Evolutionary conservation across 2,113 vertebrate genomes (phyloP).

Genomic region (Pholis gunnellus): DNA sequence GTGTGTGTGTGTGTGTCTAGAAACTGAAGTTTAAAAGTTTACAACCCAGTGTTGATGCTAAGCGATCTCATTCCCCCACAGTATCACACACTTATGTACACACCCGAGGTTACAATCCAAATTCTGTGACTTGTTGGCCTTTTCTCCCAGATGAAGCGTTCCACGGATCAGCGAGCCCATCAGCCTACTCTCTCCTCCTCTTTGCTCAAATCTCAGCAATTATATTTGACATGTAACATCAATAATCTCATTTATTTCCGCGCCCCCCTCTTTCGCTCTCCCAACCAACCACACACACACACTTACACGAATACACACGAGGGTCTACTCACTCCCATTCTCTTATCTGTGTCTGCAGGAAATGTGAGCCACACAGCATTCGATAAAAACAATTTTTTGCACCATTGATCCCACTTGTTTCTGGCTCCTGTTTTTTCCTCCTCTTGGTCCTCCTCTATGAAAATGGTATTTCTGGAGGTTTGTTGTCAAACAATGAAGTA

Average conservation of each 20-base stretch:
- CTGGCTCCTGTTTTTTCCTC: conserved; percentile 63
- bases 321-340: conserved; percentile 57
- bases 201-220: conserved; percentile 89
- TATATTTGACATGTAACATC: conserved; percentile 91
- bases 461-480: conserved; percentile 82
- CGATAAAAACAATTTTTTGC: conserved; percentile 91
- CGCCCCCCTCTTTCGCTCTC: conserved; percentile 29
- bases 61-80: conserved; percentile 34
- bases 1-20: conserved; percentile 3
- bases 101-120: conserved; percentile 70
- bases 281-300: conserved; percentile 19
- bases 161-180: conserved; percentile 80
- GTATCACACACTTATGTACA: conserved; percentile 14
- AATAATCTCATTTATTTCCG: conserved; percentile 87
- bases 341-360: conserved; percentile 86
- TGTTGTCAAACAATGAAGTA: conserved; percentile 89
- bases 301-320: conserved; percentile 30
- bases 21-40: conserved; percentile 49
- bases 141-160: conserved; percentile 71
- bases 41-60: conserved; percentile 36
- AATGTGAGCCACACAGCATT: conserved; percentile 85
- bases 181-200: conserved; percentile 83
- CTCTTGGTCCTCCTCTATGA: conserved; percentile 70
- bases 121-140: conserved; percentile 62
- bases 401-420: conserved; percentile 88